phyloP scores from a whole-genome alignment of 2,113 vertebrate genomes.

The Hiodon alosoides region DNA sequence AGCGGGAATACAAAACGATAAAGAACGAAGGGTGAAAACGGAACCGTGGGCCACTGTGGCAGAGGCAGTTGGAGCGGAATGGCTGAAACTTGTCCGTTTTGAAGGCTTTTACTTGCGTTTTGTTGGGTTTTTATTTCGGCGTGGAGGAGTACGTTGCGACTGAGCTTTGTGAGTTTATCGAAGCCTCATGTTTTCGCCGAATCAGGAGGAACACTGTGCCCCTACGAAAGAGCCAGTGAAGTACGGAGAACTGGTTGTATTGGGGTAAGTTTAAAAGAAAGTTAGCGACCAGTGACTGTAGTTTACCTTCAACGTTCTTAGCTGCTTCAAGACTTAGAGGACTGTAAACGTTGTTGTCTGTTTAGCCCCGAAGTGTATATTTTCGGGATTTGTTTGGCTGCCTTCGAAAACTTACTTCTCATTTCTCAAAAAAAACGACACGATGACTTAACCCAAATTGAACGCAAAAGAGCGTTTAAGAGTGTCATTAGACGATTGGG shows the following conservation, averaged over 20 bases:
- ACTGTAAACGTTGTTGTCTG: too few species aligned
- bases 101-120: conserved; percentile 35
- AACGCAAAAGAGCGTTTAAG: too few species aligned
- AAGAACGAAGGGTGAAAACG: not conserved
- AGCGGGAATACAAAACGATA: conserved; percentile 4
- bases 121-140: conserved; percentile 30
- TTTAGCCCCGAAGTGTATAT: too few species aligned
- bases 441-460: too few species aligned
- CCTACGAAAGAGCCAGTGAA: conserved; percentile 87
- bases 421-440: too few species aligned
- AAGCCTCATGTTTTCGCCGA: conserved; percentile 85
- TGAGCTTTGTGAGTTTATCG: conserved; percentile 40
- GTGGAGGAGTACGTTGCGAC: conserved; percentile 27
- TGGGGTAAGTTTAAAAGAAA: conserved; percentile 73
- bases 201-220: conserved; percentile 84
- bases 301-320: not conserved
- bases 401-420: too few species aligned
- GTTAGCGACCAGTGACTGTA: too few species aligned
- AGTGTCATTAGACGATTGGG: too few species aligned
- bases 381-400: too few species aligned
- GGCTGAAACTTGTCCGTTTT: conserved; percentile 38
- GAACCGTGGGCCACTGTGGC: not conserved
- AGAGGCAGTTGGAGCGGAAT: conserved; percentile 36
- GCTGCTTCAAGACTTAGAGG: not conserved
- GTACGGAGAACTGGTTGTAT: conserved; percentile 89